Evolutionary conservation across 2,888 invertebrate species (phyloP).

Genomic region (Augochlorella aurata): DNA sequence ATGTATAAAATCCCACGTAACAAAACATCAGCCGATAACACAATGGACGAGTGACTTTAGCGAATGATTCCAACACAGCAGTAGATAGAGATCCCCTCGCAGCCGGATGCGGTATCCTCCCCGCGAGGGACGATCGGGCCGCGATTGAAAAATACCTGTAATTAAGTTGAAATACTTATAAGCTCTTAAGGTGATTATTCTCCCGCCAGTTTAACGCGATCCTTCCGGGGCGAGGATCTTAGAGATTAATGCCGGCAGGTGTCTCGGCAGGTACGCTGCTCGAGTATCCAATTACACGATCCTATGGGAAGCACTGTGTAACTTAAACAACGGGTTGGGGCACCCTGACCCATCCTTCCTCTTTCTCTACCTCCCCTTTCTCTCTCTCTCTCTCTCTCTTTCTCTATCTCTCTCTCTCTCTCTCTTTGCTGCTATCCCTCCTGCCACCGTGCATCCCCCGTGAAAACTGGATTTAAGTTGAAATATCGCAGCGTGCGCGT

Average conservation of each 20-base stretch:
- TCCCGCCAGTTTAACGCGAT: slow-evolving; percentile 39
- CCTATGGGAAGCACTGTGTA: slow-evolving; percentile 44
- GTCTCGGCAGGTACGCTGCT: slow-evolving; percentile 52
- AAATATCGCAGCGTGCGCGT: slow-evolving; percentile 38
- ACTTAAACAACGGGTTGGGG: slow-evolving; percentile 48
- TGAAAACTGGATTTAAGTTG: slow-evolving; percentile 51
- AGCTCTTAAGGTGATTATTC: slow-evolving; percentile 52
- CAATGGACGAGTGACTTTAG: neutral
- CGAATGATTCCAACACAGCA: too few species aligned
- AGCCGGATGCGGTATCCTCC: neutral
- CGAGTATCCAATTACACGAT: slow-evolving; percentile 62
- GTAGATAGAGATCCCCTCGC: neutral
- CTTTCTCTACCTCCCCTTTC: neutral
- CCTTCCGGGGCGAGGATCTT: slow-evolving; percentile 33
- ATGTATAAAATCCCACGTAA: neutral
- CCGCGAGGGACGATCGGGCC: neutral
- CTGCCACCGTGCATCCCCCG: neutral
- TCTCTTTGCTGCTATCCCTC: too few species aligned
- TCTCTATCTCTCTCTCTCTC: neutral
- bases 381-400: neutral
- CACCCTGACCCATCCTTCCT: slow-evolving; percentile 16
- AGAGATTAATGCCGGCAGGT: slow-evolving; percentile 60
- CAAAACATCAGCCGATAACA: neutral
- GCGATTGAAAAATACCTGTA: slow-evolving; percentile 29
- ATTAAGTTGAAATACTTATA: slow-evolving; percentile 36